phyloP scores from a whole-genome alignment of 2,888 invertebrate genomes.

The Microplitis manilae region DNA sequence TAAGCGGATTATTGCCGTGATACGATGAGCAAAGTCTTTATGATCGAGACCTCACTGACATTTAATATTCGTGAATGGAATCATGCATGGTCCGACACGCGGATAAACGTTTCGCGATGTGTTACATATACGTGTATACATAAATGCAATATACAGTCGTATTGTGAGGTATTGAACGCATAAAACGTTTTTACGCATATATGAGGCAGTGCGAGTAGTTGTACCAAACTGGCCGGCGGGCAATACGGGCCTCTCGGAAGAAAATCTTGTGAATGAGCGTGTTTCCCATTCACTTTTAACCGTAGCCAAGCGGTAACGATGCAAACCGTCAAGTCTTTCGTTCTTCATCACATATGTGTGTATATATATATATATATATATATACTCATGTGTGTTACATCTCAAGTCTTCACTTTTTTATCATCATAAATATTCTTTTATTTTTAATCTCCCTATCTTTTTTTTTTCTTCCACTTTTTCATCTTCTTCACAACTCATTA shows the following conservation, averaged over 20 bases:
- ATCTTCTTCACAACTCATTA: neutral
- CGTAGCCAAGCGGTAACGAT: slow-evolving; percentile 54
- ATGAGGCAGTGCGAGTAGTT: slow-evolving; percentile 28
- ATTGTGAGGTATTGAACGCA: slow-evolving; percentile 21
- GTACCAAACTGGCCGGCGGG: slow-evolving; percentile 51
- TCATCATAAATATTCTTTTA: slow-evolving; percentile 45
- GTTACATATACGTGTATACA: slow-evolving; percentile 12
- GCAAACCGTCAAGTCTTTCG: slow-evolving; percentile 35
- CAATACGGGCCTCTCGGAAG: slow-evolving; percentile 57
- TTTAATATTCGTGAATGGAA: slow-evolving; percentile 46
- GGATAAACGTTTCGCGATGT: slow-evolving; percentile 29
- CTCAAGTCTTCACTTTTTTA: slow-evolving; percentile 41
- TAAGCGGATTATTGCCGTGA: neutral
- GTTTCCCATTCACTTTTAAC: slow-evolving; percentile 70
- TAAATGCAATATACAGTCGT: slow-evolving; percentile 27
- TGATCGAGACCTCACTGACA: slow-evolving; percentile 32
- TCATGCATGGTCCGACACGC: slow-evolving; percentile 40
- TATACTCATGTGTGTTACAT: neutral
- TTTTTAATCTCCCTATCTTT: slow-evolving; percentile 12
- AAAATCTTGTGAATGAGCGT: slow-evolving; percentile 69
- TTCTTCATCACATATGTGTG: slow-evolving; percentile 34
- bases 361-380: too few relatives aligned
- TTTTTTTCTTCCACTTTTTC: slow-evolving; percentile 7
- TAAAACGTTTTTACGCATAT: slow-evolving; percentile 32
- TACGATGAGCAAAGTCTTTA: slow-evolving; percentile 22